Evolutionary conservation across 53 echinoderm and acorn worm genomes (phyloP), one percentile per base, ranked within the genome.

Genomic region (Echinarachnius parma): DNA sequence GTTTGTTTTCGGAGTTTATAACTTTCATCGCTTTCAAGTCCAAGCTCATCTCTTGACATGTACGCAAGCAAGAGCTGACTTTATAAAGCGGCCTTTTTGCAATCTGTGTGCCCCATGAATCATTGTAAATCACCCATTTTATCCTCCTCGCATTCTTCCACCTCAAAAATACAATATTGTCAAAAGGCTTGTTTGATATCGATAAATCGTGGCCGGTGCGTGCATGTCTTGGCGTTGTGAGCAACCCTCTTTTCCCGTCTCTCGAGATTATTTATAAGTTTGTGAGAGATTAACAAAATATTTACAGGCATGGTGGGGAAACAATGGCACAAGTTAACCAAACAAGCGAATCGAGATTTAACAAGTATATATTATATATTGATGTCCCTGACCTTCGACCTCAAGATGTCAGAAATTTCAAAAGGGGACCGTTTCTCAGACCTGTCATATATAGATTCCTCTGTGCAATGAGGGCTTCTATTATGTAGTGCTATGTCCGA

Each of bases 251-350:
- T 53, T 68, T n/a, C 69, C 21, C 57, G 39, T 72, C 74, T 20
- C 74, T 28, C 31, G 74, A 34, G 74, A 72, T 72, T 72, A 72
- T 72, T 72, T 72, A 72, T 72, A 72, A 72, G 74, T 72, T 72
- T 72, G 74, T 72, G 74, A 72, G 56, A 72, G 74, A 72, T 56
- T 72, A 56, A 72, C 55, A 72, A 72, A n/a, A 72, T 72, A 72
- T 72, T 72, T 72, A 72, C 74, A 42, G 74, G 36, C 44, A 4
- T 56, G 46, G 39, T 56, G 39, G 25, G 55, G 39, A 72, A 72
- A 72, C 57, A 56, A 72, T 72, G 57, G 55, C 55, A 72, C 55
- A 72, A 72, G 56, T 56, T 72, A 72, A 72, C 74, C 57, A 72
- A 72, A 72, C 74, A 72, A 72, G 74, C 74, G 56, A 36, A 55